These are phyloP conservation scores for Axinella damicornis DNA, from an alignment of 37 sponge, comb jelly and placozoan species.

Conservation along the genomic window DNA sequence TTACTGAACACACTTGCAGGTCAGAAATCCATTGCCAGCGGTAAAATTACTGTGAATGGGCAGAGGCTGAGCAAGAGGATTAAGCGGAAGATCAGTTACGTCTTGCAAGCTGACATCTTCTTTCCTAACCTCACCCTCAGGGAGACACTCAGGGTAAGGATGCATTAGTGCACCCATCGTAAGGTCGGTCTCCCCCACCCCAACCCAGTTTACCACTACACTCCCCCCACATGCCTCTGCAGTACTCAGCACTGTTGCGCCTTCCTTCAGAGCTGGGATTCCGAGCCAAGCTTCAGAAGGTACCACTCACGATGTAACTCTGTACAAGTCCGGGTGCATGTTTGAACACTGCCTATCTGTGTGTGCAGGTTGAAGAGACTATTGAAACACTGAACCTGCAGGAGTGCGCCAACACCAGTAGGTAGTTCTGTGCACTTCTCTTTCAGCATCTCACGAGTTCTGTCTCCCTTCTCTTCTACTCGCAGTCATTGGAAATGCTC, in stretches of 20 bases:
- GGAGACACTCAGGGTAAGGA: slow-evolving; percentile 68
- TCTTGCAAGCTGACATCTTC: slow-evolving; percentile 87
- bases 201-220: too few species aligned
- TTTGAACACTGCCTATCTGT: too few species aligned
- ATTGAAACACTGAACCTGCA: slow-evolving; percentile 63
- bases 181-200: too few species aligned
- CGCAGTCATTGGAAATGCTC: slow-evolving; percentile 67
- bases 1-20: slow-evolving; percentile 84
- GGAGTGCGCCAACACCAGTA: slow-evolving; percentile 65
- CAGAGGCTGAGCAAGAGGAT: slow-evolving; percentile 59
- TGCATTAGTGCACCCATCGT: too few species aligned
- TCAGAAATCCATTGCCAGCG: slow-evolving; percentile 29
- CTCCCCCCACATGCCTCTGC: not conserved
- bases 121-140: slow-evolving; percentile 83
- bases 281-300: slow-evolving; percentile 57
- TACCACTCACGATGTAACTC: not conserved
- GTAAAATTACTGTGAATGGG: slow-evolving; percentile 60
- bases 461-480: not conserved
- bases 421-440: not conserved
- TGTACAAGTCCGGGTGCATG: too few species aligned
- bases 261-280: slow-evolving; percentile 62
- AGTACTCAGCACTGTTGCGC: slow-evolving; percentile 82
- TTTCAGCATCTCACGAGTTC: not conserved
- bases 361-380: slow-evolving; percentile 38
- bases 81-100: slow-evolving; percentile 75